Evolutionary conservation across 2,888 invertebrate species (phyloP), one percentile per base, ranked within the genome.

Genomic region (Lycocerus yunnanus): DNA sequence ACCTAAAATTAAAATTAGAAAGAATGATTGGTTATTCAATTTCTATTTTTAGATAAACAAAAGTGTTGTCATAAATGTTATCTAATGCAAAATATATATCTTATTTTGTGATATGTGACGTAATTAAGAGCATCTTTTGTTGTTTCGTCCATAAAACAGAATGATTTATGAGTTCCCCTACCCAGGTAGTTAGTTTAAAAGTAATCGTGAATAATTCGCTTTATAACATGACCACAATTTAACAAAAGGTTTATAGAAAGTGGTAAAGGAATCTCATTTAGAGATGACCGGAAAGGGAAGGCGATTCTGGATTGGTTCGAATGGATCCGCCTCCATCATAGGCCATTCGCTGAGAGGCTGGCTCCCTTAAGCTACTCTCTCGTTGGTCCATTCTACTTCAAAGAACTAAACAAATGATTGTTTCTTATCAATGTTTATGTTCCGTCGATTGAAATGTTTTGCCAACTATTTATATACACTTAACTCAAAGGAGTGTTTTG

Each of bases 1-100:
- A 79, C 89, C 90, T 90, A 85, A 1, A 87, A 85, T 63, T 74
- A 82, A n/a, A 76, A 79, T 74, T 61, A 27, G 15, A 15, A 65
- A 27, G 0, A 27, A n/a, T 43, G 1, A n/a, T 43, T 43, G 1
- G 43, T 43, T 43, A 43, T n/a, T 43, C 43, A 43, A 2, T 43
- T n/a, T 43, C n/a, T 43, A 43, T 43, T 43, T 43, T 43, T 43
- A 43, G n/a, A 43, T 43, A n/a, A 43, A n/a, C 43, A 43, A 43
- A 43, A 43, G 13, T 6, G n/a, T n/a, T 43, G 43, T 43, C n/a
- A 43, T 43, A n/a, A 43, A 43, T n/a, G 43, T 43, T 43, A 43
- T 43, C 43, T 43, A 43, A 43, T 43, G n/a, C 43, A 8, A 43
- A 43, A 43, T 43, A 43, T 43, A n/a, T n/a, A 43, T 43, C 43